Evolutionary conservation across 2,113 vertebrate species (phyloP), one percentile per base, ranked within the genome.

Genomic region (Pao palembangensis): DNA sequence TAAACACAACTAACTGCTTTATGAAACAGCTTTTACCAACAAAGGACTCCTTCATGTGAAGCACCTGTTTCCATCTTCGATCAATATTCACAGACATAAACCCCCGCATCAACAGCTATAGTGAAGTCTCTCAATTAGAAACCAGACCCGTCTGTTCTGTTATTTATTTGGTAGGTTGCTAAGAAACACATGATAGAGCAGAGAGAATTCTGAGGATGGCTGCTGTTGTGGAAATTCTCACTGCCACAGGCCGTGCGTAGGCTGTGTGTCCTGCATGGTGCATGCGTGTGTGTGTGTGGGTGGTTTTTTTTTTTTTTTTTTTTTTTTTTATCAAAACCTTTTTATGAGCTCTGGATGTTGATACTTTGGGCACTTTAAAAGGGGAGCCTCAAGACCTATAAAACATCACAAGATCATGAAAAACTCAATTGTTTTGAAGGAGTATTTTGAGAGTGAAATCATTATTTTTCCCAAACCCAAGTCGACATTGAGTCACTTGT

Each of bases 151-250:
- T 76, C 52, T 75, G 78, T 78, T 73, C 52, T 70, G 67, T 76
- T 84, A 71, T 60, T 86, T 82, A 79, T 85, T 87, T 84, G 75
- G 61, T 42, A 31, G 50, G 86, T 87, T 86, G 84, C 86, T 83
- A 82, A 65, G 86, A 34, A 85, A 86, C 77, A 28, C 13, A 18
- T 67, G 69, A 79, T 79, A 71, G 67, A 70, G 73, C 75, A 67
- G 5, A 15, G 51, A 63, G 34, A 38, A 72, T 79, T 78, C 64
- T 51, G 18, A 63, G 58, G 71, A 83, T 65, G 25, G 56, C 69
- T 54, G 67, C 67, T 82, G 78, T 82, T 86, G 75, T 88, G 80
- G 79, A 86, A 86, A 85, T 77, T 81, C 51, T 74, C 2, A 6
- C 59, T 19, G 51, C 61, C 72, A 56, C 65, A 76, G 61, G 67